Percentiles rank a stretch among this genome's conserved stretches.
phyloP scores from a whole-genome alignment of 2,113 vertebrate species.

The Antennarius striatus region DNA sequence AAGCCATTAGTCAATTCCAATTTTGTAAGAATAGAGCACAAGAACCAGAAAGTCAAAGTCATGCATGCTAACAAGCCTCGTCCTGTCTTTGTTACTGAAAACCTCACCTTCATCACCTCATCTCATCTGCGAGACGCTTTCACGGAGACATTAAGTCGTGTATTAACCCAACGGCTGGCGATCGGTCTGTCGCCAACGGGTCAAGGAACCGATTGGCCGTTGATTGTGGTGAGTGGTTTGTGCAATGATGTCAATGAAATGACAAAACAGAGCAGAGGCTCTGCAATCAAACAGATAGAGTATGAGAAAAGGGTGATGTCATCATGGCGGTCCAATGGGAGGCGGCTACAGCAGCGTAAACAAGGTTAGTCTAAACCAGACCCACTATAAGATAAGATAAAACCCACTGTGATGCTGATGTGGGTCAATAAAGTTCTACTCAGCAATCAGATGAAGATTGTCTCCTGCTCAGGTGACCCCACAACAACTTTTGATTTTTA shows the following conservation, averaged over 20 bases:
- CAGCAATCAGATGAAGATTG: background rate
- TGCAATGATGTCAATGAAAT: background rate
- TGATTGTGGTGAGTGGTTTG: background rate
- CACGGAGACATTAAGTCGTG: background rate
- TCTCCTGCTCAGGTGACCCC: too few species aligned
- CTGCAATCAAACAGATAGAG: background rate
- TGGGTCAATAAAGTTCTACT: background rate
- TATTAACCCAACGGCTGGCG: background rate
- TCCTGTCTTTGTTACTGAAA: too few species aligned
- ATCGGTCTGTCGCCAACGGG: background rate
- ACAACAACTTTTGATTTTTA: too few species aligned
- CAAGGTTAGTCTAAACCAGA: background rate
- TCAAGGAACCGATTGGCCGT: slow-evolving; percentile 1
- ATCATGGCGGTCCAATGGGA: background rate
- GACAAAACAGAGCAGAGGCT: background rate
- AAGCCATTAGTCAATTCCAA: too few species aligned
- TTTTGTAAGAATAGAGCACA: too few species aligned
- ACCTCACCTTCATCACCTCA: background rate
- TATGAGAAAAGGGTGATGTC: background rate
- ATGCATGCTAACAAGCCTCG: too few species aligned
- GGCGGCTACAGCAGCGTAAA: too few species aligned
- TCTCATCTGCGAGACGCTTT: background rate
- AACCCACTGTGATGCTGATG: background rate
- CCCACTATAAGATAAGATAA: background rate
- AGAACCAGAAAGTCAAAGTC: too few species aligned